Evolutionary conservation across 2,888 invertebrate species (phyloP), one percentile per base, ranked within the genome.

Genomic region (Agriotes lineatus): DNA sequence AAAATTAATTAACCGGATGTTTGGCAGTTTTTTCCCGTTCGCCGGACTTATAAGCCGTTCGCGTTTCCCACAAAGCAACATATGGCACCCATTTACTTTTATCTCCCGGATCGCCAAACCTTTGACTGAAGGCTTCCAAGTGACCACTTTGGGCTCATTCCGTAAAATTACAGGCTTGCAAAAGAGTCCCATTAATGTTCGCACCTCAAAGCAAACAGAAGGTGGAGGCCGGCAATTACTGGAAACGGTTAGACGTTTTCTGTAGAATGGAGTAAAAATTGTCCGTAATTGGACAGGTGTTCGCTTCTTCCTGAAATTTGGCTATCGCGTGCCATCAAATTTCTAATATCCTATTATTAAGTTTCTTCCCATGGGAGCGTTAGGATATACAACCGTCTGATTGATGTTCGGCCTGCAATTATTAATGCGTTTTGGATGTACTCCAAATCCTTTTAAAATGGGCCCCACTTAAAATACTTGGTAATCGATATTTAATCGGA

Each of bases 201-300:
- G 54, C 62, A 62, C 52, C 62, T 62, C 54, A 62, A 62, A 62
- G 62, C 54, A 62, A 62, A 62, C 62, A 62, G 50, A 33, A 52
- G 39, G 62, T 22, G 33, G 33, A 52, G 37, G 54, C 54, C 62
- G 37, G 42, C 42, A 54, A 52, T 62, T 62, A 62, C 37, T 19
- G 30, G 14, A 62, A 54, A 54, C 44, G 63, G 52, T 56, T 44
- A 45, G 45, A 33, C n/a, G 22, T 56, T 63, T 56, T 56, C 42
- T 42, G 52, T 63, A 63, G 56, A 56, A 57, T 54, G 16, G 12
- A 25, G 58, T 39, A 58, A 58, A 22, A 57, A 45, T 50, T 48
- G 37, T 58, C 50, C 39, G 22, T 65, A 65, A 65, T 65, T 65
- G 65, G 65, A 66, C 65, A 66, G 65, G 57, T 66, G 65, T 59